phyloP scores from a whole-genome alignment of 23 tunicate species.

The Diplosoma virens region DNA sequence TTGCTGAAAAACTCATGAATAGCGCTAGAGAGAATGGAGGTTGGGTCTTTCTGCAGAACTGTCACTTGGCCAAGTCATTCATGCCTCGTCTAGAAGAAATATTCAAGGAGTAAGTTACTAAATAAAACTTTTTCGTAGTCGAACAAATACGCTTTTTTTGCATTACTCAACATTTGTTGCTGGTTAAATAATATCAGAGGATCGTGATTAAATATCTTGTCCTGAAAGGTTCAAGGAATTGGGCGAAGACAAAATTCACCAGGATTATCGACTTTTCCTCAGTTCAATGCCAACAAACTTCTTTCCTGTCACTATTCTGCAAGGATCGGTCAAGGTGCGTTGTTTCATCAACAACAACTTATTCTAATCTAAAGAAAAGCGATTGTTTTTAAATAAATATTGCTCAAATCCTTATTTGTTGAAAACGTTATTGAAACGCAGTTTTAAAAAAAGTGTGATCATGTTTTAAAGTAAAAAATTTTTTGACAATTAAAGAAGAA shows the following conservation, averaged over 20 bases:
- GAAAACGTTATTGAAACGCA: too few relatives aligned
- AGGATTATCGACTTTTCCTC: constrained; percentile 86
- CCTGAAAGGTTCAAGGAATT: constrained; percentile 83
- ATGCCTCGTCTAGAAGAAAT: constrained; percentile 93
- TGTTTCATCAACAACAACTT: background rate
- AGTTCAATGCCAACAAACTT: constrained; percentile 94
- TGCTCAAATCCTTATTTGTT: too few relatives aligned
- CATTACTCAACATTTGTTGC: too few relatives aligned
- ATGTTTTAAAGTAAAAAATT: too few relatives aligned
- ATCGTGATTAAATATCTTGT: too few relatives aligned
- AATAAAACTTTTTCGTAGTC: too few relatives aligned
- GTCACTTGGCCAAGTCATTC: constrained; percentile 94
- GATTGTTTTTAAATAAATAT: background rate
- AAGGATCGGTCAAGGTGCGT: constrained; percentile 90
- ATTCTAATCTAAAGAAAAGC: too few relatives aligned
- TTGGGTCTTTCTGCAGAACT: constrained; percentile 98
- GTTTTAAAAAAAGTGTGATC: too few relatives aligned
- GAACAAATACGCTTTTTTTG: too few relatives aligned
- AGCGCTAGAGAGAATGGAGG: constrained; percentile 73
- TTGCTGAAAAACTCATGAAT: constrained; percentile 74
- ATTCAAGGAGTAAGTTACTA: constrained; percentile 65
- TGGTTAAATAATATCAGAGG: too few relatives aligned
- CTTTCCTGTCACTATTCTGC: constrained; percentile 92
- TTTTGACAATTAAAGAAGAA: too few relatives aligned
- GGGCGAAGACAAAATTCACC: constrained; percentile 47